Base-by-base conservation (phyloP, 64 coral and sea anemone genomes). In the Cladopsammia gracilis region DNA sequence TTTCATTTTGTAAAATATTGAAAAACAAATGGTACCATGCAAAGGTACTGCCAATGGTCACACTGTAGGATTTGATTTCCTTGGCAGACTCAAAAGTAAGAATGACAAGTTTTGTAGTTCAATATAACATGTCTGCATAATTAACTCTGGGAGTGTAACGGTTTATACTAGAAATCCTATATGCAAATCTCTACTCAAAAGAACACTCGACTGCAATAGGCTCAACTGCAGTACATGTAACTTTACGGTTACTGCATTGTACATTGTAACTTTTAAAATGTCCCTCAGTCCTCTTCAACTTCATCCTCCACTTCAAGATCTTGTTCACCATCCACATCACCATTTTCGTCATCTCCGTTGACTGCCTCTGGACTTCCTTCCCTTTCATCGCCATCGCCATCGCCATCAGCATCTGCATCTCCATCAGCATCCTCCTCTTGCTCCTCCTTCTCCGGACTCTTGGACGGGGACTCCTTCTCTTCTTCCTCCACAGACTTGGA, bases 301-400 rank as follows among this genome's bases (percentile, higher is more conserved):
- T 84, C 80, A 67, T 84, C 80, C 61, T 84, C 80, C 44, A 84
- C 80, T 34, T 84, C 80, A 11, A 84, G 62, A 23, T 84, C 80
- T 48, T 84, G 80, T 22, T 84, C 93, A 62, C 48, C 93, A 24
- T 84, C 93, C 48, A 26, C 93, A 12, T 90, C 77, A 12, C 66
- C 86, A 44, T 90, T 78, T 49, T 89, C 86, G 16, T 87, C 92
- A 59, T 93, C 91, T 43, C 86, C 95, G 73, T 94, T 94, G 52
- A 83, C 92, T 57, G 65, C 67, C 44, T 94, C 92, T 19, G 92
- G 92, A 34, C 92, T 94, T 4, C 50, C 92, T 25, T 89, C 85
- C n/a, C 86, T 72, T 19, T 93, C 92, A 3, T 96, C 95, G 0
- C 90, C 96, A 58, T 82, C 83, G 0, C 64, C 69, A 20, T 90